Evolutionary conservation across 2,113 vertebrate species (phyloP), one percentile per base, ranked within the genome.

Genomic region (Corvus hawaiiensis): DNA sequence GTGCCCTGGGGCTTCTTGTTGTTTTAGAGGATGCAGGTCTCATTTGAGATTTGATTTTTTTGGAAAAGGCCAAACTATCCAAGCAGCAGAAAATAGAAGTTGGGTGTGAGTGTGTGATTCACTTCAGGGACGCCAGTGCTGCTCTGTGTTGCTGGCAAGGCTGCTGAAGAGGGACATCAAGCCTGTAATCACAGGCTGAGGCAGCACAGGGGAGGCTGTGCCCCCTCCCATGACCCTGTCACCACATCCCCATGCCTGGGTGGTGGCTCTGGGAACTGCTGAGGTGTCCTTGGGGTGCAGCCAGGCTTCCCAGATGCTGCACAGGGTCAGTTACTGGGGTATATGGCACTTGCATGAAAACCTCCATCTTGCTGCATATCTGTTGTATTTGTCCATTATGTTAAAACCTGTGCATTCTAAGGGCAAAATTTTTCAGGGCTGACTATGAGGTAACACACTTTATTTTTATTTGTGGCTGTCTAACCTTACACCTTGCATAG

Each of bases 1-100:
- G 26, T 41, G 24, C 7, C 16, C 10, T 0, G 0, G 10, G 46
- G 30, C 22, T 81, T 63, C 22, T 63, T 5, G 3, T 55, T 0
- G 0, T 63, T 89, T 67, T 44, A n/a, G 52, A 48, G 16, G 18
- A 68, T 7, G 4, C 32, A 86, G 37, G 10, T 37, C 16, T 46
- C 35, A 51, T 78, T 30, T 54, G 22, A 77, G 37, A 58, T 91
- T 73, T 46, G 11, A 15, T n/a, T 26, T 39, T 71, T 22, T 2
- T 2, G 19, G 51, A 48, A 59, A 35, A 18, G 16, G 37, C 28
- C 56, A 72, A 79, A 61, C 0, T 17, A 73, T 9, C 9, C 13
- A 14, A 46, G 32, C 35, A 69, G 72, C 58, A 75, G 58, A 75
- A 76, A 83, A 76, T 56, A 93, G 51, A 80, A 68, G 20, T 1